Base-by-base conservation (phyloP, 2,113 vertebrate species). In the Camelus bactrianus region DNA sequence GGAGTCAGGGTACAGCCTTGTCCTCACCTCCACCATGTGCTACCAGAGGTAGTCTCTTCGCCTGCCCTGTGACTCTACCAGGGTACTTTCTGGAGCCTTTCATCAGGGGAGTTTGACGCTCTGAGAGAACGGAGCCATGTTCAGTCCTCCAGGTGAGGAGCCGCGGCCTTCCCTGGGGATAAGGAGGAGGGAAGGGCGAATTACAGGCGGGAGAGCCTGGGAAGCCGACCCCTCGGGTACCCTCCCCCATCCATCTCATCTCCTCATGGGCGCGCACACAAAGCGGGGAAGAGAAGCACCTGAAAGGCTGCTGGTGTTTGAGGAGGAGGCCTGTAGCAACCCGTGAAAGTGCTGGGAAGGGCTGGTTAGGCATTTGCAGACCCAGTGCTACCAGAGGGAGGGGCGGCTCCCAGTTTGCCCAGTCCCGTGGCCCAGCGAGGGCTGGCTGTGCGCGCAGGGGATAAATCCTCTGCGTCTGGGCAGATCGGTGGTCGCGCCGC, bases 391-490 rank as follows among this genome's bases (percentile, higher is more conserved):
- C n/a, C 9, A 65, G 70, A 42, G 54, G 8, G 7, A 11, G 15
- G 22, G 22, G 46, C 50, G 30, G 10, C 12, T 50, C 52, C 1
- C 5, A 89, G 65, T 17, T 58, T 50, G 32, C 35, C 42, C n/a
- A 6, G 15, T 22, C 7, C 9, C 2, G 46, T 35, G 65, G 1
- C 60, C 79, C n/a, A 16, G 58, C 22, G 24, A 42, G 62, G 62
- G 30, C 60, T 50, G 73, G 35, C 42, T 73, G 19, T 5, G 2
- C 8, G 20, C 3, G 0, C 5, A 60, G 88, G 50, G 13, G 67
- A 82, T 70, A 54, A 85, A 94, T 94, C 79, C 67, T 97, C 35
- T 9, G 12, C 19, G 6, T 96, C 70, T 96, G 82, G 95, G 89
- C 95, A 73, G 83, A 72, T 86, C 94, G 97, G 82, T 65, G 84